These are phyloP conservation scores for Cyprinodon diabolis DNA, from an alignment of 2,797 vertebrate genomes.

Conservation along the genomic window DNA sequence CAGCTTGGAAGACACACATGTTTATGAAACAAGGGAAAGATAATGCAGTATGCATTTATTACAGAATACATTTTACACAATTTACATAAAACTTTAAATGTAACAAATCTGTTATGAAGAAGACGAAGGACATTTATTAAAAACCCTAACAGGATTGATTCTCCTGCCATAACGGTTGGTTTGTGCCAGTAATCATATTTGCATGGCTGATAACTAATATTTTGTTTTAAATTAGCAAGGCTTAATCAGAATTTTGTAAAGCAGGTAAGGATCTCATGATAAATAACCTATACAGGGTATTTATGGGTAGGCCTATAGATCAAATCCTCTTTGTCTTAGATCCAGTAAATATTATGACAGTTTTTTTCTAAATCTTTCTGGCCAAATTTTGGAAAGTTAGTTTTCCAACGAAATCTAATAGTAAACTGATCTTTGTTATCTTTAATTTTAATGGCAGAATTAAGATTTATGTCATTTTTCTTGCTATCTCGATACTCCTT, in stretches of 20 bases:
- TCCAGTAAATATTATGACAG: no score
- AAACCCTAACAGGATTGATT: neutral
- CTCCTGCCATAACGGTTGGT: neutral
- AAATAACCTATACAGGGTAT: neutral
- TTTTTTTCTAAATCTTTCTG: neutral
- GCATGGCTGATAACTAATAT: neutral
- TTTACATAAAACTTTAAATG: neutral
- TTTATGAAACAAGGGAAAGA: neutral
- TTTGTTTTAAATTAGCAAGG: neutral
- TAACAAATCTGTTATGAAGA: neutral
- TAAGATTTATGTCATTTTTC: neutral
- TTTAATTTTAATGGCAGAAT: neutral
- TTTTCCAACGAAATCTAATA: neutral
- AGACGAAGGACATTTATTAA: neutral
- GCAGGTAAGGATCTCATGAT: neutral
- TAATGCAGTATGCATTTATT: neutral
- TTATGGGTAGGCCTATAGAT: neutral
- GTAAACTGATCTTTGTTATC: neutral
- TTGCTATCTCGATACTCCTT: no score
- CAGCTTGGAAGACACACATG: slow-evolving; percentile 12
- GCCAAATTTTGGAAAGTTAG: neutral
- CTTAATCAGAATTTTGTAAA: neutral
- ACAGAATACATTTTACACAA: neutral
- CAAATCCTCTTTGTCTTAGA: no score
- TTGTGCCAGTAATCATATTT: neutral